Percentiles rank a stretch among this genome's conserved stretches.
Evolutionary conservation across 2,888 invertebrate species (phyloP).

Genomic region (Agonopterix alstromeriana): DNA sequence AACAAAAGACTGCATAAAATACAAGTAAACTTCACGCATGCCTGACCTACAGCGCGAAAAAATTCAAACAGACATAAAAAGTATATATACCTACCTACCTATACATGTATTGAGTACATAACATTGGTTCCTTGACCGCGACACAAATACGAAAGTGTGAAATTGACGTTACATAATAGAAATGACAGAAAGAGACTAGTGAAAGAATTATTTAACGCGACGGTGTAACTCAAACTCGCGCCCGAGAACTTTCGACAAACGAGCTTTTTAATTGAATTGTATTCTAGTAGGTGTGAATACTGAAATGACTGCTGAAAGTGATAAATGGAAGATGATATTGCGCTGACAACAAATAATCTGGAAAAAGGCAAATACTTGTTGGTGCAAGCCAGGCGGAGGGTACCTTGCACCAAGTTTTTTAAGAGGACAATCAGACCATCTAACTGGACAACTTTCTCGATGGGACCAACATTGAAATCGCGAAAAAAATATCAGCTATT

Average conservation of each 20-base stretch:
- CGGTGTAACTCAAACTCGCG: neutral
- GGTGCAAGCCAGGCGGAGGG: no score
- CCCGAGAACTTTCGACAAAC: neutral
- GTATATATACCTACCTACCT: no score
- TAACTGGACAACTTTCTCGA: no score
- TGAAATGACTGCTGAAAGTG: no score
- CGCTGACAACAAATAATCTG: no score
- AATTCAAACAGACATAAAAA: slow-evolving; percentile 1
- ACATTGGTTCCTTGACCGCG: slow-evolving; percentile 45
- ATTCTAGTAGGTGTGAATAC: no score
- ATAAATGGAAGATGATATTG: no score
- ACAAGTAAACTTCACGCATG: slow-evolving; percentile 11
- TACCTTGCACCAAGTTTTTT: no score
- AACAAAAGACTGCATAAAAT: neutral
- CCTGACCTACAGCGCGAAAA: slow-evolving; percentile 38
- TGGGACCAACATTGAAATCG: no score
- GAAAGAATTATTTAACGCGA: neutral
- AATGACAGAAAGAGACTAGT: neutral
- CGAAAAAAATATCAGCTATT: no score
- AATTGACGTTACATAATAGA: slow-evolving; percentile 12
- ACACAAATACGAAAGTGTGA: slow-evolving; percentile 23
- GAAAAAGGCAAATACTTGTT: no score
- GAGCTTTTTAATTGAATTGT: slow-evolving; percentile 1
- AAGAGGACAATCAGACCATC: no score
- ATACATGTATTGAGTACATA: neutral